Base-by-base conservation (phyloP, 2,113 vertebrate species). In the Cheilinus undulatus region DNA sequence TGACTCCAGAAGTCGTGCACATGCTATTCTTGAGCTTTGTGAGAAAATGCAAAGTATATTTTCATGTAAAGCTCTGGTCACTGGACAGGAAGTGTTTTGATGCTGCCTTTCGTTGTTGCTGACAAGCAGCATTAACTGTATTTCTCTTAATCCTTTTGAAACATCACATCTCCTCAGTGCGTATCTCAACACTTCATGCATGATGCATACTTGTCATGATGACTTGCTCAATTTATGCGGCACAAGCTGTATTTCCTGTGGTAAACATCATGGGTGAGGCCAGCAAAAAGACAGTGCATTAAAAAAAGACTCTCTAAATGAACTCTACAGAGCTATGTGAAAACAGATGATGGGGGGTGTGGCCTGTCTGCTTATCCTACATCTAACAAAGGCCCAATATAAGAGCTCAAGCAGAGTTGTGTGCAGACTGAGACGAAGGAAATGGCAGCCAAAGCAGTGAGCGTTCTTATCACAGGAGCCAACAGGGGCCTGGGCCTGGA, bases 401-500 rank as follows among this genome's bases (percentile, higher is more conserved):
- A n/a, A 45, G 14, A 24, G 26, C n/a, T 42, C 28, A 45, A 36
- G 13, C 1, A 7, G 20, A 52, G 23, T 43, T 7, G 34, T 38
- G 45, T 49, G 62, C 65, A 62, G 34, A 34, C 17, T 20, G 58
- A 73, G 19, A 36, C 6, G 23, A 32, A 50, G 12, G 50, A 60
- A 52, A 87, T 75, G 87, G 78, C 69, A 2, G 36, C 27, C 19
- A 52, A 62, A 38, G 15, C 60, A 4, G 49, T 58, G 45, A 89
- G 30, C 4, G 67, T 86, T 27, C 69, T 92, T 30, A 83, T 89
- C 51, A 88, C 89, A 8, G 89, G 87, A 22, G 82, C 88, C 23
- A 91, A 86, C 79, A 36, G 86, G 61, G 90, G 86, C 57, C 67
- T 88, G 26, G 87, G 82, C 23, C 65, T 89, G 77, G 85, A 89